Base-by-base conservation (phyloP, 2,797 vertebrate species). In the Bovichtus diacanthus region DNA sequence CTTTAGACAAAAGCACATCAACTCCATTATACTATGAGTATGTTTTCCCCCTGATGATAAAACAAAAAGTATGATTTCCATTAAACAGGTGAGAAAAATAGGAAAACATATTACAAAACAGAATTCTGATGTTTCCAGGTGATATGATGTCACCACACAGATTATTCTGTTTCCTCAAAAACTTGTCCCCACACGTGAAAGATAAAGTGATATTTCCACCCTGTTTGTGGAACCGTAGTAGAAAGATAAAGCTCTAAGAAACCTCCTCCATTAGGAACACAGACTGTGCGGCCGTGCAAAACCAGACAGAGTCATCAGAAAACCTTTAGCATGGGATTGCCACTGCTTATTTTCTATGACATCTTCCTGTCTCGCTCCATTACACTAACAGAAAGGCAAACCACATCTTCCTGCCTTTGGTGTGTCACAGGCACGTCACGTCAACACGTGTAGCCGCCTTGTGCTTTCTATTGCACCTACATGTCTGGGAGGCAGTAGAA, bases 241-340 rank as follows among this genome's bases (percentile, higher is more conserved):
- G 86, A 89, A 76, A 93, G 84, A 81, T 76, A 62, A 85, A 71
- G 47, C 70, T 74, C 56, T 85, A 82, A 89, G 81, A 80, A 90
- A 89, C 83, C 87, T 90, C 89, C 91, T 95, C 95, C 95, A 94
- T 89, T 87, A 94, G 95, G 94, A 94, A 93, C 87, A 80, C 80
- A 89, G 83, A 69, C 71, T 36, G 23, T 90, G 89, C 76, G 82
- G 87, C 90, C 53, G 50, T 39, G 55, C 62, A 76, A 84, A 68
- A 90, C 81, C 89, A 84, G 51, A 88, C 66, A 78, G 76, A 85
- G 92, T 93, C 54, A 87, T 84, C 81, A 93, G 92, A 95, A 93
- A 92, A 87, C 36, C 82, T 86, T 43, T 47, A 75, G 62, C 81
- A 90, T 87, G 89, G 93, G 93, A 90, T 91, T 85, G 65, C 88